Percentiles rank a stretch among this genome's conserved stretches.
Evolutionary conservation across 2,888 invertebrate species (phyloP).

Genomic region (Smittia aterrima): DNA sequence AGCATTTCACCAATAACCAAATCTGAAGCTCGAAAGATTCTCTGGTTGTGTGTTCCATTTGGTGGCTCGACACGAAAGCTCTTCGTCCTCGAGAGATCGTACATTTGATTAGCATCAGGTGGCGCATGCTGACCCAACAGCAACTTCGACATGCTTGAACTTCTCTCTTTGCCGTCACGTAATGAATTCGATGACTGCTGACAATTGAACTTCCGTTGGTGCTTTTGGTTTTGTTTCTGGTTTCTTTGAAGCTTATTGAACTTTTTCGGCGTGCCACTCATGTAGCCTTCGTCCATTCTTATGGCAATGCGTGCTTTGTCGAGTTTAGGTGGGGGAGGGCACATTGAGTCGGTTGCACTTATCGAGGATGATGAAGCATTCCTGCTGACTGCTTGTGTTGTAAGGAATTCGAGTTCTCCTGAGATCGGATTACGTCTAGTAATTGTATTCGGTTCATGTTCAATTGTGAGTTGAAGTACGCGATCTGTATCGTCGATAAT

Average conservation of each 20-base stretch:
- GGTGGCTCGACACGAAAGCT: conserved; percentile 67
- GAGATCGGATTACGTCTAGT: conserved; percentile 56
- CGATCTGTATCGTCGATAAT: conserved; percentile 69
- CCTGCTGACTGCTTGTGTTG: conserved; percentile 9
- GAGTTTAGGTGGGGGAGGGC: conserved; percentile 48
- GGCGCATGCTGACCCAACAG: conserved; percentile 50
- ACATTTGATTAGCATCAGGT: conserved; percentile 57
- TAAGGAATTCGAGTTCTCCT: conserved; percentile 54
- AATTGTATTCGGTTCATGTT: conserved; percentile 79
- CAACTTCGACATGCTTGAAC: conserved; percentile 81
- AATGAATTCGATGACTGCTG: conserved; percentile 46
- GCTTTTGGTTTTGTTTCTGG: conserved; percentile 38
- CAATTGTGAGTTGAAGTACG: conserved; percentile 80
- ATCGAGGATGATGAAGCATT: conserved; percentile 35
- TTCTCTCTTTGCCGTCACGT: conserved; percentile 71
- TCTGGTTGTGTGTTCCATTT: conserved; percentile 49
- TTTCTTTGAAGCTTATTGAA: conserved; percentile 43
- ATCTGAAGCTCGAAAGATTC: conserved; percentile 89
- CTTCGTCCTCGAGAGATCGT: conserved; percentile 79
- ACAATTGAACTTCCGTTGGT: conserved; percentile 26
- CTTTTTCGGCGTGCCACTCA: conserved; percentile 55
- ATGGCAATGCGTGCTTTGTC: conserved; percentile 52
- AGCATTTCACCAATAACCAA: conserved; percentile 83
- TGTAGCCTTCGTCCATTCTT: conserved; percentile 56
- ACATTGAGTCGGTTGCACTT: conserved; percentile 42